Evolutionary conservation across 2,113 vertebrate species (phyloP), one percentile per base, ranked within the genome.

Genomic region (Pygoscelis antarcticus): DNA sequence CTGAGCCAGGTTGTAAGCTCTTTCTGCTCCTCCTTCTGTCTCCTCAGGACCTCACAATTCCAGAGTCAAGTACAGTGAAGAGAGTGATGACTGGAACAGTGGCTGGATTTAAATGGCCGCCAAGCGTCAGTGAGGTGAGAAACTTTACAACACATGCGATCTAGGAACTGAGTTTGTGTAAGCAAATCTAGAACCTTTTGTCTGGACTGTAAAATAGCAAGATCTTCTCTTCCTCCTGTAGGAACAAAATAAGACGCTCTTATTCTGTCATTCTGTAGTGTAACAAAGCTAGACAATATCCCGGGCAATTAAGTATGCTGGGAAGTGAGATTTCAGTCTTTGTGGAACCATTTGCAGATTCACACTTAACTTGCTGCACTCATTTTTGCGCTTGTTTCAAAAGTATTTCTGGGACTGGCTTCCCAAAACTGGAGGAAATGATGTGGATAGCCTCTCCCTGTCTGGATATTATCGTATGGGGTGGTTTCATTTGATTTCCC

Each of bases 51-150:
- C 98, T 99, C 97, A 99, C 99, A 95, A 98, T 99, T 98, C 99
- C 99, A 22, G 99, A 99, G 97, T 99, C 99, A 30, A 99, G 99
- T 96, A 99, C 99, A 90, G 98, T 99, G 97, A 99, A 99, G 98
- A 99, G 99, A 93, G 98, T 99, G 97, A 99, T 99, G 98, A 98
- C 99, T 74, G 99, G 99, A 98, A 98, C 99, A 54, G 98, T 98
- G 96, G 98, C 99, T 87, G 98, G 98, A 77, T 99, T 99, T 98
- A 99, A 99, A 97, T 99, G 99, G 99, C 99, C 99, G 68, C 99
- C 98, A 27, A 99, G 99, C 22, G 99, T 99, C 96, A 99, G 98
- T 55, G 98, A 98, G 98, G 98, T 98, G 97, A 98, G 96, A 87
- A 87, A 15, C 52, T 93, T 79, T 40, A 23, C 42, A 62, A 32